These are phyloP conservation scores for Orientallactaga bullata DNA, from an alignment of 2,113 vertebrate species.

Conservation along the genomic window DNA sequence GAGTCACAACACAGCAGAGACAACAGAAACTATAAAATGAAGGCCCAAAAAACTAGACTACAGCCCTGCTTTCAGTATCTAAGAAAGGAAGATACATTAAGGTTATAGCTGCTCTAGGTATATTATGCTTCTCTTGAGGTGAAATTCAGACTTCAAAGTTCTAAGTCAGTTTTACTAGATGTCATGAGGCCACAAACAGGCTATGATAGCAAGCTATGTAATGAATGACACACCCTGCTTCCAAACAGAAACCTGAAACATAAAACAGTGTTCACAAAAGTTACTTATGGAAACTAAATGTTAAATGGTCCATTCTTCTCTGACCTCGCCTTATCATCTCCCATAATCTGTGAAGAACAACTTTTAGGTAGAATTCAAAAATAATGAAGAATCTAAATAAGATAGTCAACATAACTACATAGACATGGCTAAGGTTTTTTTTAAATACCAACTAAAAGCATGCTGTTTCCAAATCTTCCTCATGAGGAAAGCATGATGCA, in stretches of 20 bases:
- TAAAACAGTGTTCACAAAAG: slow-evolving; percentile 64
- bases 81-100: slow-evolving; percentile 15
- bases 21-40: slow-evolving; percentile 47
- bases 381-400: slow-evolving; percentile 57
- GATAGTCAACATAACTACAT: slow-evolving; percentile 9
- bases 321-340: slow-evolving; percentile 48
- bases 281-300: slow-evolving; percentile 69
- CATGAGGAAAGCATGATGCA: too few species aligned
- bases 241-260: slow-evolving; percentile 59
- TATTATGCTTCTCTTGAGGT: background rate
- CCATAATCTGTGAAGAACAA: background rate
- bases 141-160: background rate
- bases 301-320: slow-evolving; percentile 66
- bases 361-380: slow-evolving; percentile 63
- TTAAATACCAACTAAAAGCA: background rate
- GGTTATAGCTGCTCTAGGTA: background rate
- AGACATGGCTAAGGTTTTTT: slow-evolving; percentile 28
- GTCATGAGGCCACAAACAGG: slow-evolving; percentile 50
- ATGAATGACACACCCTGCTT: slow-evolving; percentile 59
- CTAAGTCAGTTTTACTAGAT: slow-evolving; percentile 75
- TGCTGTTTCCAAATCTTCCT: background rate
- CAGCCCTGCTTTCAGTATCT: background rate
- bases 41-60: slow-evolving; percentile 11
- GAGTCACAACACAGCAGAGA: background rate
- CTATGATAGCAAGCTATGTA: slow-evolving; percentile 67